Evolutionary conservation across 2,797 vertebrate genomes (phyloP).

Genomic region (Bovichtus diacanthus): DNA sequence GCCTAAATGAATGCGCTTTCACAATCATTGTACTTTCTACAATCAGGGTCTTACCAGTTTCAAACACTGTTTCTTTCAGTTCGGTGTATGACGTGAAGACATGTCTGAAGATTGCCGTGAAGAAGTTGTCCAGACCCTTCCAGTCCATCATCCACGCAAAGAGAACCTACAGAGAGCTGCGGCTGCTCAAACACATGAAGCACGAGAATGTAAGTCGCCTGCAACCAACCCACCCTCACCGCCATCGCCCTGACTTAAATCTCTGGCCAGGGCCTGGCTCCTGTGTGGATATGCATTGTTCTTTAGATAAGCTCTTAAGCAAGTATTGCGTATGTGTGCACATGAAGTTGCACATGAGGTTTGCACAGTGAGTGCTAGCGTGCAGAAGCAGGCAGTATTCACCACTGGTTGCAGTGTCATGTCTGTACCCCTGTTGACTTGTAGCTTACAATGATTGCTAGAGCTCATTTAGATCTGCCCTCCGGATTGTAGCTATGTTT

Average conservation of each 20-base stretch:
- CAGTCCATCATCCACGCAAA: conserved; percentile 99
- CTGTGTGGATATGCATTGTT: conserved; percentile 21
- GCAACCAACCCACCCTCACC: not conserved
- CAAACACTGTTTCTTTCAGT: conserved; percentile 75
- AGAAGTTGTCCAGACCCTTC: conserved; percentile 98
- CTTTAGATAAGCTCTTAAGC: not conserved
- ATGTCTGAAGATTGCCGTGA: conserved; percentile 91
- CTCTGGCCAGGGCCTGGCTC: not conserved
- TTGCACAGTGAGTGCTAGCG: conserved; percentile 4
- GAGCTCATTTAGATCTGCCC: conserved; percentile 6
- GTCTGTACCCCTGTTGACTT: conserved; percentile 4
- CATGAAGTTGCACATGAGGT: not conserved
- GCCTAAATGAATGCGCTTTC: not conserved
- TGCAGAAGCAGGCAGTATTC: conserved; percentile 1
- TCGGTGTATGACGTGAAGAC: conserved; percentile 91
- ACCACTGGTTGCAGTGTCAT: not conserved
- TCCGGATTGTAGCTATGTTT: conserved; percentile 5
- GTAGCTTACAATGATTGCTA: not conserved
- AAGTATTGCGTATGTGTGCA: conserved; percentile 1
- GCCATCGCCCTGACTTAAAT: not conserved
- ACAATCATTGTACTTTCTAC: not conserved
- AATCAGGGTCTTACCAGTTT: not conserved
- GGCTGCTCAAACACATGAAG: conserved; percentile 98
- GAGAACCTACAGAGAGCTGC: conserved; percentile 96
- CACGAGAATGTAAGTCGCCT: conserved; percentile 95